phyloP scores from a whole-genome alignment of 2,888 invertebrate genomes.

The Sabellastarte sp. region DNA sequence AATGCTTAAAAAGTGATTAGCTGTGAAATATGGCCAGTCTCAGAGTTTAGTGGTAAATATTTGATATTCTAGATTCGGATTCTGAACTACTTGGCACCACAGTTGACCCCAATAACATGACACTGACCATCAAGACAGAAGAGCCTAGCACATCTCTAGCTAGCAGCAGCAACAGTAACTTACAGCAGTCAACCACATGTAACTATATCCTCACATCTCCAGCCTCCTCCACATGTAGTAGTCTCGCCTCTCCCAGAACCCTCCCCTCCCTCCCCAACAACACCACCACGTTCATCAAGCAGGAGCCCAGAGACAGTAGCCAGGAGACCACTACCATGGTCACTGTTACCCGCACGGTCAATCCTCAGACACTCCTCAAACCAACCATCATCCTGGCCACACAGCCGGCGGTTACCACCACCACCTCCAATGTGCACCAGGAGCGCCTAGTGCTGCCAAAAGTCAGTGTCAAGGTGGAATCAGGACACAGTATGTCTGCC shows the following conservation, averaged over 20 bases:
- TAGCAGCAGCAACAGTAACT: neutral
- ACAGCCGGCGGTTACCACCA: neutral
- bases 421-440: neutral
- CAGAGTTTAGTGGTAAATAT: too few relatives aligned
- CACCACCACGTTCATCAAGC: neutral
- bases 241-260: too few relatives aligned
- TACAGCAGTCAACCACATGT: too few relatives aligned
- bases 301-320: neutral
- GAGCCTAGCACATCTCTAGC: neutral
- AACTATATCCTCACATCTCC: neutral
- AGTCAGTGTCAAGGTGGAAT: neutral
- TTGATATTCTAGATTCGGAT: neutral
- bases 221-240: too few relatives aligned
- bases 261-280: too few relatives aligned
- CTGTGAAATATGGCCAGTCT: too few relatives aligned
- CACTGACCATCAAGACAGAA: neutral
- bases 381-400: conserved; percentile 1
- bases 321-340: conserved; percentile 1
- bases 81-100: neutral
- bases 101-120: neutral
- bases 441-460: conserved; percentile 3
- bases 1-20: too few relatives aligned
- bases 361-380: neutral
- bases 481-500: neutral
- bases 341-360: neutral